Evolutionary conservation across 2,797 vertebrate species (phyloP), one percentile per base, ranked within the genome.

Genomic region (Odontamblyopus rebecca): DNA sequence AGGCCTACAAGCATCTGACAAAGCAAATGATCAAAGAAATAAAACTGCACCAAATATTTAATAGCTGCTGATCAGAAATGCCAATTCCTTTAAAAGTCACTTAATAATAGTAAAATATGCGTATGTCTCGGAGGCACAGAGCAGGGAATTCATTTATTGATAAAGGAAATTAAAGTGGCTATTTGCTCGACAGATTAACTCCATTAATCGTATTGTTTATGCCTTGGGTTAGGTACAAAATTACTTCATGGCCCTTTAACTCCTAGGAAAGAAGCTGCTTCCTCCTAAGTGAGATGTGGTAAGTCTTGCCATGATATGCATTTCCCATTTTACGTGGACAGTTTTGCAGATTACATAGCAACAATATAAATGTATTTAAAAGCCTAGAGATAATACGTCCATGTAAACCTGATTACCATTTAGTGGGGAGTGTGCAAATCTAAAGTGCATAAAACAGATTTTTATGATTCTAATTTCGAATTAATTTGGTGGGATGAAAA

Each of bases 1-100:
- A 48, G 63, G 16, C 54, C 50, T 51, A 57, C 54, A 62, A 76
- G 62, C 27, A 64, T 79, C 69, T 53, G 2, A 26, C 61, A 30
- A 35, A 54, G 60, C 76, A 74, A 76, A 77, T 75, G 67, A 64
- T 80, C 13, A 44, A 72, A 71, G 79, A 68, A 80, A 82, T 78
- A 70, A 63, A 71, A 84, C 54, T 78, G 69, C 70, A 74, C 61
- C 54, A 35, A 67, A 73, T 66, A 76, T 66, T 80, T 66, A 75
- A 53, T 19, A 9, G n/a, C 35, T 7, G 53, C 53, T 41, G 59
- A 75, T 57, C 60, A 38, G 69, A 70, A 62, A 66, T 51, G 53
- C 38, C 63, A 15, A 76, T 30, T 68, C n/a, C 8, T 16, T 61
- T 56, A 27, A 65, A 67, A 63, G 41, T 41, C 8, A 48, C 50